Evolutionary conservation across 1,140 invertebrate genomes (phyloP).

Genomic region (Carposina sasakii): DNA sequence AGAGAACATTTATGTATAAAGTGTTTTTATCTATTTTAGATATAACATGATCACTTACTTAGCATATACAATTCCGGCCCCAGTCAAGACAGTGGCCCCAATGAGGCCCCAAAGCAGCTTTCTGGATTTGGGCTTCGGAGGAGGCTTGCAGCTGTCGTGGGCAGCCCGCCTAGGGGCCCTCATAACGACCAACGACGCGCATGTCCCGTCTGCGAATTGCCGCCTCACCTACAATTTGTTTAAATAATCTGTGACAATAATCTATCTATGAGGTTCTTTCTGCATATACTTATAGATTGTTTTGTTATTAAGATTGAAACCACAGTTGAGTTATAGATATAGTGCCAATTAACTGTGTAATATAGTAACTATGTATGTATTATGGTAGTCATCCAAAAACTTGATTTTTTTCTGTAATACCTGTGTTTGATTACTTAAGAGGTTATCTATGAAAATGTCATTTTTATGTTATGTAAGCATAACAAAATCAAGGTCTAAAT

Average conservation of each 20-base stretch:
- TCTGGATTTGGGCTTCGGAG: conserved; percentile 28
- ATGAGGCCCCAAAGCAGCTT: conserved; percentile 48
- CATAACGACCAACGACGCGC: conserved; percentile 54
- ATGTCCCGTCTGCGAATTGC: conserved; percentile 52
- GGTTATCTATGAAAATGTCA: conserved; percentile 57
- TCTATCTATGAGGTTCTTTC: too few relatives aligned
- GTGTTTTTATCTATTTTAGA: too few relatives aligned
- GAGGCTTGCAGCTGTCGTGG: conserved; percentile 15
- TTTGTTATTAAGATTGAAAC: too few relatives aligned
- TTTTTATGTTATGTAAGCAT: conserved; percentile 62
- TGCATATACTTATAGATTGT: too few relatives aligned
- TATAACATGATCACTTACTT: too few relatives aligned
- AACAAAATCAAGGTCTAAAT: conserved; percentile 43
- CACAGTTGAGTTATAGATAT: too few relatives aligned
- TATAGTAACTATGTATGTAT: too few relatives aligned
- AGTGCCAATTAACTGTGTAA: too few relatives aligned
- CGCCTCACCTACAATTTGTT: conserved; percentile 53
- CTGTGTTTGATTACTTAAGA: too few relatives aligned
- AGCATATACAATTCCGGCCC: conserved; percentile 76
- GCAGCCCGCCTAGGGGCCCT: conserved; percentile 34
- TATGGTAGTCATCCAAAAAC: conserved; percentile 9
- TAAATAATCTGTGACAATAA: too few relatives aligned
- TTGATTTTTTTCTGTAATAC: too few relatives aligned
- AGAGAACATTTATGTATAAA: too few relatives aligned
- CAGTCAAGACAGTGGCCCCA: conserved; percentile 69